Evolutionary conservation across 2,888 invertebrate genomes (phyloP), one percentile per base, ranked within the genome.

Genomic region (Drosophila prolongata): DNA sequence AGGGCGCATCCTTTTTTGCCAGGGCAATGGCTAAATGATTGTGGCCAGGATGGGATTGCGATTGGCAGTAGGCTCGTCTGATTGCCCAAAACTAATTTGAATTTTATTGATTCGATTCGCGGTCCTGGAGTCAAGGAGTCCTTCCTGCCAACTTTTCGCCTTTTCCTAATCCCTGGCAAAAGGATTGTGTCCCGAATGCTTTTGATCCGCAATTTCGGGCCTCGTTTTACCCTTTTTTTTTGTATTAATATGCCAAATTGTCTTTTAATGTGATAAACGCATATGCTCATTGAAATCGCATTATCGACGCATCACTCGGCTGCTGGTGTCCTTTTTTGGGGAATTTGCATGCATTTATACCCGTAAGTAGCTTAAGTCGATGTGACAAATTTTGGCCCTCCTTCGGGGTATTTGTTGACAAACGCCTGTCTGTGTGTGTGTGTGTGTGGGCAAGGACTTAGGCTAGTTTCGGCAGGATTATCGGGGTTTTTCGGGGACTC

Each of bases 41-140:
- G 86, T n/a, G 76, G 71, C 87, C 62, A 42, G 27, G 27, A 35
- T 58, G 44, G 46, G 19, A 40, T n/a, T 40, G 38, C 35, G 43
- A 40, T 30, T 24, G 58, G 38, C 49, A 66, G 47, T 64, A 66
- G 64, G 64, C 64, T 57, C 49, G 78, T 77, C 78, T 90, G 80
- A 90, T 89, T 78, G 81, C 77, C 89, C 76, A 77, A 87, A 90
- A 89, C 90, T 90, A 90, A 90, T 89, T 89, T 89, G 90, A 85
- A 90, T 89, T 89, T 89, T 87, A 90, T 89, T 90, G 73, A 62
- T 64, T 64, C 62, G 50, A 52, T 58, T 61, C 68, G 72, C 87
- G 72, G 77, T 52, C 75, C 65, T 66, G 27, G 46, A 46, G 27
- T n/a, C 46, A 27, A n/a, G n/a, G n/a, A 27, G 46, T 9, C 2